Conservation (phyloP, 2,888 invertebrate species). For the Sympetrum striolatum region DNA sequence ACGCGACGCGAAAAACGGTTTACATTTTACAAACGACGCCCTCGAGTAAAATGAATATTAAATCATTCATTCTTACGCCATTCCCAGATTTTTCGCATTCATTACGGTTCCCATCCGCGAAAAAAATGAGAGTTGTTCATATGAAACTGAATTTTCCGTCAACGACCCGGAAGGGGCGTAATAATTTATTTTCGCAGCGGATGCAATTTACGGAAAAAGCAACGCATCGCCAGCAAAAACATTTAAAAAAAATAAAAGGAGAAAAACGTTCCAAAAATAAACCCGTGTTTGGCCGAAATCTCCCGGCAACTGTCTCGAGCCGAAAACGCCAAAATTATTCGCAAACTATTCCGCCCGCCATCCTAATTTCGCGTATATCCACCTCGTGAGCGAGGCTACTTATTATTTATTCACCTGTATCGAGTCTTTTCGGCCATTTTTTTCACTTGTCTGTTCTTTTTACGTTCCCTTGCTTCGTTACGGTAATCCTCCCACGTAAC, state of each 20-base stretch:
- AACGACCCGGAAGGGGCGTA: background rate
- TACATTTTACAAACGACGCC: background rate
- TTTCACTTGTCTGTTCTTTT: background rate
- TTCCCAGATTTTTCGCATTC: background rate
- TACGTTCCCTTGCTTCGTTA: background rate
- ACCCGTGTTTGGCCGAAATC: background rate
- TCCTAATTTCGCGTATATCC: background rate
- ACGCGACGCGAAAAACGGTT: background rate
- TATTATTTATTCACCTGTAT: background rate
- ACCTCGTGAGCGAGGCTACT: background rate
- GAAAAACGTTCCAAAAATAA: background rate
- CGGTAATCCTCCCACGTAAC: background rate
- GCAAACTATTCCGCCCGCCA: background rate
- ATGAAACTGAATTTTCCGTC: background rate
- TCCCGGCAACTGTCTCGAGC: background rate
- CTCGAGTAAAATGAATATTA: background rate
- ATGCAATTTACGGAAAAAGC: background rate
- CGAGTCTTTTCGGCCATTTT: background rate
- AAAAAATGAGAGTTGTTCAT: background rate
- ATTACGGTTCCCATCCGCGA: background rate
- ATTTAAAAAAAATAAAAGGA: background rate
- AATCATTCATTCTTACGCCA: background rate
- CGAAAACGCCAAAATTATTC: background rate
- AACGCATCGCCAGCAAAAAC: background rate
- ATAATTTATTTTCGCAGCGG: background rate